Evolutionary conservation across 1,140 invertebrate genomes (phyloP).

Genomic region (Berghia stephanieae): DNA sequence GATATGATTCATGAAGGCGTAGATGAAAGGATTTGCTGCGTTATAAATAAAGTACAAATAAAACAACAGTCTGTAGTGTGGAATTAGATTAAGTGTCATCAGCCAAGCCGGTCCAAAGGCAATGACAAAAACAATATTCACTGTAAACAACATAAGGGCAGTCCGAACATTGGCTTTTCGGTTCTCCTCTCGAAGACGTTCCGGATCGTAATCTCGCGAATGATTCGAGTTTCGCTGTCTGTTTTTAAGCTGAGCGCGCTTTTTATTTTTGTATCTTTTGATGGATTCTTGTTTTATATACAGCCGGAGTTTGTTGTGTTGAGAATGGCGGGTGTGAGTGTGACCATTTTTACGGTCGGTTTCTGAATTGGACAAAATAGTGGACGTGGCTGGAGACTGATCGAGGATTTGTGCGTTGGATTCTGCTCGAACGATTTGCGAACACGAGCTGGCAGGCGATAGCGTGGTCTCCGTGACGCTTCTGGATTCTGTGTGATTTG

Average conservation of each 20-base stretch:
- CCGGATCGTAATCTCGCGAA: constrained; percentile 29
- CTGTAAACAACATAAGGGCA: constrained; percentile 56
- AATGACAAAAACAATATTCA: constrained; percentile 55
- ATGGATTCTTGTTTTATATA: too few species aligned
- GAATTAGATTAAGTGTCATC: constrained; percentile 48
- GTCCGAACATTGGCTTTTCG: constrained; percentile 54
- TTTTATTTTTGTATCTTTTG: too few species aligned
- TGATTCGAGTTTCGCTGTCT: constrained; percentile 22
- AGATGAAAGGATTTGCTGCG: constrained; percentile 62
- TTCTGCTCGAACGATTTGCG: too few species aligned
- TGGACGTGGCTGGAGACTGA: too few species aligned
- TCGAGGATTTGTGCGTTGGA: too few species aligned
- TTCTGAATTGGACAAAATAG: too few species aligned
- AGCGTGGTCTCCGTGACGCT: too few species aligned
- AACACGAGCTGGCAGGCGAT: too few species aligned
- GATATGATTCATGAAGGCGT: constrained; percentile 62
- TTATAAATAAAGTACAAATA: constrained; percentile 62
- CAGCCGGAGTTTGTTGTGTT: too few species aligned
- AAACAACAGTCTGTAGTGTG: constrained; percentile 47
- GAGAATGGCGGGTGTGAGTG: too few species aligned
- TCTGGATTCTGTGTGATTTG: too few species aligned
- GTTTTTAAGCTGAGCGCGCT: constrained; percentile 17
- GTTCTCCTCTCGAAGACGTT: constrained; percentile 40
- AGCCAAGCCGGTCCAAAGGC: constrained; percentile 57
- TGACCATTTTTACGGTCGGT: too few species aligned